Conservation (phyloP, 2,888 invertebrate species). For the Asteroscopus sphinx region DNA sequence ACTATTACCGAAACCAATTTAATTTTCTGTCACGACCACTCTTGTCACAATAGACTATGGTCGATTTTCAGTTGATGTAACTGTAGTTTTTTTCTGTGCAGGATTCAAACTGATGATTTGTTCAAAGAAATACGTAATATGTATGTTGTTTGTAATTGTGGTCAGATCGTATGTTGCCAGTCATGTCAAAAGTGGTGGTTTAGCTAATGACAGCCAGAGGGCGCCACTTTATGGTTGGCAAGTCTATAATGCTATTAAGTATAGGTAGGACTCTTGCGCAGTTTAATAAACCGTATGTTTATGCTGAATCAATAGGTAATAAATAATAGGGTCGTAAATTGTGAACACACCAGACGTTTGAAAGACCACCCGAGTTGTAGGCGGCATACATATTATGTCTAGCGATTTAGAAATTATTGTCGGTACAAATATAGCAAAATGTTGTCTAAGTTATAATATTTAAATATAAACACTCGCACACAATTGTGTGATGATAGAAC, state of each 20-base stretch:
- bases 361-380: slow-evolving; percentile 32
- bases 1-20: slow-evolving; percentile 39
- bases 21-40: not conserved
- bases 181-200: slow-evolving; percentile 53
- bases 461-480: too few species aligned
- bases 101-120: slow-evolving; percentile 46
- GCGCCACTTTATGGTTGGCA: slow-evolving; percentile 22
- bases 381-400: too few species aligned
- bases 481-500: too few species aligned
- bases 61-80: slow-evolving; percentile 7
- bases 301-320: slow-evolving; percentile 26
- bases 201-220: slow-evolving; percentile 43
- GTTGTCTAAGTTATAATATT: too few species aligned
- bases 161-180: slow-evolving; percentile 47
- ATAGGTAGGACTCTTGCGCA: slow-evolving; percentile 3
- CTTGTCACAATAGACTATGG: slow-evolving; percentile 32
- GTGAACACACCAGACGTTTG: slow-evolving; percentile 2
- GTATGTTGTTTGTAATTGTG: slow-evolving; percentile 43
- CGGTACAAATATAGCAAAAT: too few species aligned
- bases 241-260: slow-evolving; percentile 38
- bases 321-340: slow-evolving; percentile 15
- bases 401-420: not conserved
- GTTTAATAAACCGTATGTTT: slow-evolving; percentile 41
- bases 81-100: slow-evolving; percentile 7
- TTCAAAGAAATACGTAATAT: slow-evolving; percentile 52